Evolutionary conservation across 2,797 vertebrate genomes (phyloP).

Genomic region (Acipenser transmontanus): DNA sequence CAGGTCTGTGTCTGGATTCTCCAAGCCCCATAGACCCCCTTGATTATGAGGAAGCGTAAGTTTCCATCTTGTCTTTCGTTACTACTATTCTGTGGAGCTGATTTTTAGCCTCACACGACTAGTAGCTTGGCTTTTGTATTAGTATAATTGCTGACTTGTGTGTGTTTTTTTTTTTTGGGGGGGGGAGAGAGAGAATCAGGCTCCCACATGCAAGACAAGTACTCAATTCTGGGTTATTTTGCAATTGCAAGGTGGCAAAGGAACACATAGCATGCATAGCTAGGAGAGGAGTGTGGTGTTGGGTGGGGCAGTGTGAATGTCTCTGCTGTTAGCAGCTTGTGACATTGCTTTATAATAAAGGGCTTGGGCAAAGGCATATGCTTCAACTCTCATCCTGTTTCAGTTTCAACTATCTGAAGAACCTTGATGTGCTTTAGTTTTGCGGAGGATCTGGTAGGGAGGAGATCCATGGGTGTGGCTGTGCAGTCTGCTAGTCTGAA

Average conservation of each 20-base stretch:
- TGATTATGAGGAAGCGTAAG: constrained; percentile 69
- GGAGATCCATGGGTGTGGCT: too few relatives aligned
- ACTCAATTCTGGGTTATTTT: too few relatives aligned
- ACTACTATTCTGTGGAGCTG: not conserved
- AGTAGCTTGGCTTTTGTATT: constrained; percentile 24
- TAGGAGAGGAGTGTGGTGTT: constrained; percentile 11
- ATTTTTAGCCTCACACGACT: constrained; percentile 26
- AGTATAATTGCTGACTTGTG: constrained; percentile 26
- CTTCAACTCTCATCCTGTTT: too few relatives aligned
- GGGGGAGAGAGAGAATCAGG: not conserved
- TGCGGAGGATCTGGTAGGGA: too few relatives aligned
- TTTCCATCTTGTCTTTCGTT: constrained; percentile 22
- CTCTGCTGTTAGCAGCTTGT: too few relatives aligned
- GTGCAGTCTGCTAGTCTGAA: too few relatives aligned
- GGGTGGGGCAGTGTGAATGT: constrained; percentile 9
- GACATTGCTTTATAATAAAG: too few relatives aligned
- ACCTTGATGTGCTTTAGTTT: too few relatives aligned
- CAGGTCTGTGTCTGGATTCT: constrained; percentile 73
- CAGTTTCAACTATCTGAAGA: too few relatives aligned
- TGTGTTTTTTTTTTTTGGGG: constrained; percentile 2
- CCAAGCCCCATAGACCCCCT: constrained; percentile 62
- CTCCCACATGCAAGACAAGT: too few relatives aligned
- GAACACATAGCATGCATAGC: not conserved
- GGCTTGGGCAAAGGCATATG: too few relatives aligned
- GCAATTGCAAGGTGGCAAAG: too few relatives aligned